Conservation (phyloP, 2,888 invertebrate species). For the Ophion slaviceki region DNA sequence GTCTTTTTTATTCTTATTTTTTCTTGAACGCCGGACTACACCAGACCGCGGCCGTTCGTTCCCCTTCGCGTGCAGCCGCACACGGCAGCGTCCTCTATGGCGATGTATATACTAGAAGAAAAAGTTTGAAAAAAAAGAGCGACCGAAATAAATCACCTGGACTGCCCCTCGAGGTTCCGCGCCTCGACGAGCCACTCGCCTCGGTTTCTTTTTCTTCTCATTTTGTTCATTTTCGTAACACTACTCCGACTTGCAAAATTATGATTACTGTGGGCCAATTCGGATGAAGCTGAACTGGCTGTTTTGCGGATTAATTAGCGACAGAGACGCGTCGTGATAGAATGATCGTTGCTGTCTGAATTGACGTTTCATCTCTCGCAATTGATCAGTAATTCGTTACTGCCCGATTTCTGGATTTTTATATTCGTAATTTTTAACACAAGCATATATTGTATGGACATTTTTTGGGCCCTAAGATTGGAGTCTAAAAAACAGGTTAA, state of each 20-base stretch:
- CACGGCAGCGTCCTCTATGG: conserved; percentile 15
- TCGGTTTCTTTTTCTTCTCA: not conserved
- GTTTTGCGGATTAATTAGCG: not conserved
- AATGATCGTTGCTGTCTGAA: not conserved
- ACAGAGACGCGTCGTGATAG: not conserved
- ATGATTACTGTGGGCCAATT: not conserved
- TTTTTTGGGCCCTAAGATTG: no score
- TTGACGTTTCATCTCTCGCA: not conserved
- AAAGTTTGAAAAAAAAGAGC: conserved; percentile 1
- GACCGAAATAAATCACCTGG: conserved; percentile 43
- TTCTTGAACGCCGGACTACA: conserved; percentile 32
- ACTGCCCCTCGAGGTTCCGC: conserved; percentile 14
- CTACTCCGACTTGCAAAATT: conserved; percentile 2
- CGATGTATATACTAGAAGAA: conserved; percentile 16
- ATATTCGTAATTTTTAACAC: no score
- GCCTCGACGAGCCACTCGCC: not conserved
- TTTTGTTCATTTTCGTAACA: not conserved
- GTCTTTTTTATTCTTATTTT: conserved; percentile 11
- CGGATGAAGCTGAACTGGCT: not conserved
- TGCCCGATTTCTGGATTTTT: no score
- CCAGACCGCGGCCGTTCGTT: conserved; percentile 24
- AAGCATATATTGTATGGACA: no score
- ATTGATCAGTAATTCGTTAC: no score
- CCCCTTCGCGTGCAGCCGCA: conserved; percentile 10
- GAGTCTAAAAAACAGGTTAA: not conserved